Conservation (phyloP, 2,797 vertebrate species). For the Tachyglossus aculeatus region DNA sequence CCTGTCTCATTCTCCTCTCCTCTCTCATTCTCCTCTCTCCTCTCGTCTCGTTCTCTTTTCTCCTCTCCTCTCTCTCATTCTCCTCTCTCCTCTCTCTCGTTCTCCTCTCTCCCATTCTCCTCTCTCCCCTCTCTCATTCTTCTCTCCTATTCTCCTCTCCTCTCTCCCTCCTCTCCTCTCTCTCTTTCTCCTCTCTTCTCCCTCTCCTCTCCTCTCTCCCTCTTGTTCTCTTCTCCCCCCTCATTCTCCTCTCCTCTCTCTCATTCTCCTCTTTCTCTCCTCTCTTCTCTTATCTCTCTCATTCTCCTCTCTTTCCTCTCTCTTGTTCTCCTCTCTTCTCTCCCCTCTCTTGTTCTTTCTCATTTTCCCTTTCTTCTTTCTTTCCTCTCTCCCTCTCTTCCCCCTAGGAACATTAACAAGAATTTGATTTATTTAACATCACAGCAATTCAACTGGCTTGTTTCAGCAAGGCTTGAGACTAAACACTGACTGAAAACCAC, state of each 20-base stretch:
- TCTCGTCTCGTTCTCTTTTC: too few species aligned
- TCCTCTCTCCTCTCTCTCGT: not conserved
- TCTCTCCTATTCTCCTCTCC: fast-evolving
- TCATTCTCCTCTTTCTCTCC: not conserved
- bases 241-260: not conserved
- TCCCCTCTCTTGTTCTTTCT: not conserved
- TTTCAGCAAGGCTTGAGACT: too few species aligned
- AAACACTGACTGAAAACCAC: too few species aligned
- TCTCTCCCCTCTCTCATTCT: not conserved
- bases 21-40: too few species aligned
- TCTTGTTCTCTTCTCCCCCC: not conserved
- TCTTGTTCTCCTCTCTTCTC: not conserved
- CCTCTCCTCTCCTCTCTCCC: too few species aligned
- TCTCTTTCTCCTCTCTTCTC: too few species aligned
- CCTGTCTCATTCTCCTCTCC: not conserved
- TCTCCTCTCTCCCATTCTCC: not conserved
- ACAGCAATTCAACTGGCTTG: too few species aligned
- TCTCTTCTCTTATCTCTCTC: too few species aligned
- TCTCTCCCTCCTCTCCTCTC: too few species aligned
- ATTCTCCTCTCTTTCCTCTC: not conserved
- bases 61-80: not conserved
- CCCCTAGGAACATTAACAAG: too few species aligned
- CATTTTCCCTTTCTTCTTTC: not conserved
- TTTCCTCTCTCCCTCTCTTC: not conserved
- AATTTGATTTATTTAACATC: too few species aligned